A percentile compares a stretch with the other conserved stretches of the same genome.
phyloP scores from a whole-genome alignment of 2,113 vertebrate species.

The Onychorhynchus coronatus region DNA sequence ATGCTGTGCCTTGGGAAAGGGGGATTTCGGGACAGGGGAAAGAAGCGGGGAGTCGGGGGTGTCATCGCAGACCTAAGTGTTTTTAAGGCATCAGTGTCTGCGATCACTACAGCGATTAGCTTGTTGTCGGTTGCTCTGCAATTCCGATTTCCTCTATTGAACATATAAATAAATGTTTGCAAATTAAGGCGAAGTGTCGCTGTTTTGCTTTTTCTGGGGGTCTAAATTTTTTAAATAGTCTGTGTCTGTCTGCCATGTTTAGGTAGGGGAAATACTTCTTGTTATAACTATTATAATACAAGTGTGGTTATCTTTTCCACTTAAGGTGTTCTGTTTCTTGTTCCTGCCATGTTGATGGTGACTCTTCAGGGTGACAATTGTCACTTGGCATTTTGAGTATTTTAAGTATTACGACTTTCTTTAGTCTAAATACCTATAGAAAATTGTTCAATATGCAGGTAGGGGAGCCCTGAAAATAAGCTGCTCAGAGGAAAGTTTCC shows the following conservation, averaged over 20 bases:
- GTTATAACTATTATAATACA: neutral
- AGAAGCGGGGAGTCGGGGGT: too few relatives aligned
- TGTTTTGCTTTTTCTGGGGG: neutral
- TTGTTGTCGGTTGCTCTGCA: neutral
- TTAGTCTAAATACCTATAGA: neutral
- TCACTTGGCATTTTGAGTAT: neutral
- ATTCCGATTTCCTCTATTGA: neutral
- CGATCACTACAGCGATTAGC: fast-evolving
- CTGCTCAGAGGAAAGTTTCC: neutral
- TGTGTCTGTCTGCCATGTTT: neutral
- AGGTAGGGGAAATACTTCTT: fast-evolving
- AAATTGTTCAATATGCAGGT: neutral
- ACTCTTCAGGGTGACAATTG: neutral
- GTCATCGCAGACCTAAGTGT: fast-evolving
- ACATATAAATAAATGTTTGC: neutral
- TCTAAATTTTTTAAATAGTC: neutral
- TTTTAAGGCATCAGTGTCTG: neutral
- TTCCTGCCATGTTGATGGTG: neutral
- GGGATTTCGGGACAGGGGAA: fast-evolving
- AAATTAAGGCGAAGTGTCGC: neutral
- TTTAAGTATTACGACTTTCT: neutral
- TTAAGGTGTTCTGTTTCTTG: neutral
- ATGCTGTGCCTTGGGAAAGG: neutral
- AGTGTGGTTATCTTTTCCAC: neutral
- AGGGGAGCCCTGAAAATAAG: neutral